A percentile compares a stretch with the other conserved stretches of the same genome.
Conservation (phyloP, 1,140 invertebrate genomes). For the Nasonia giraulti region DNA sequence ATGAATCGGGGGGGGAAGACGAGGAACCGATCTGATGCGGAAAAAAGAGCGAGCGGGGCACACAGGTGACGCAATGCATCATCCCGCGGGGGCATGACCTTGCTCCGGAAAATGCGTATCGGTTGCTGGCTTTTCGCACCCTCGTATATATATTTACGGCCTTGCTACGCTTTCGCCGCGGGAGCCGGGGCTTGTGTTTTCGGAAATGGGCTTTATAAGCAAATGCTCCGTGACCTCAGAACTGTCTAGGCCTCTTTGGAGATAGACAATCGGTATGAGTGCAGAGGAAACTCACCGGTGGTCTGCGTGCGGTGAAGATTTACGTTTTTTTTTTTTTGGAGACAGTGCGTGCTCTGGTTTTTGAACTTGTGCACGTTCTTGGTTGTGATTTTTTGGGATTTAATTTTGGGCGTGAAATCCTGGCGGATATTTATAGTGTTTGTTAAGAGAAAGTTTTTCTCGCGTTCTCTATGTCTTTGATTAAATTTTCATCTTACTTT, state of each 20-base stretch:
- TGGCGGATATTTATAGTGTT: no score
- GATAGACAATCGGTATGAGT: background rate
- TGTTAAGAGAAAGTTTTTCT: no score
- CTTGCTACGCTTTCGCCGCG: slow-evolving; percentile 49
- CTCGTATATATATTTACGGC: slow-evolving; percentile 46
- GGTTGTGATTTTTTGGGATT: no score
- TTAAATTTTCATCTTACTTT: no score
- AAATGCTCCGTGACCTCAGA: slow-evolving; percentile 57
- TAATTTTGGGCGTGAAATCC: background rate
- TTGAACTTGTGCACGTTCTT: no score
- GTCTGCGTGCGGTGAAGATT: background rate
- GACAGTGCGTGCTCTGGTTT: no score
- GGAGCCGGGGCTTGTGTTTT: slow-evolving; percentile 56
- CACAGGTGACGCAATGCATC: slow-evolving; percentile 70
- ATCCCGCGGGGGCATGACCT: slow-evolving; percentile 59
- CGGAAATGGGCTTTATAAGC: slow-evolving; percentile 40
- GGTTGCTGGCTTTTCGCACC: slow-evolving; percentile 58
- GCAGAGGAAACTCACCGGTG: background rate
- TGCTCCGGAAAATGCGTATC: slow-evolving; percentile 62
- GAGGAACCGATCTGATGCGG: slow-evolving; percentile 25
- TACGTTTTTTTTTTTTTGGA: background rate
- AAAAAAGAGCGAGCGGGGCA: slow-evolving; percentile 29
- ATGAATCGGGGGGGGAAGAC: slow-evolving; percentile 56
- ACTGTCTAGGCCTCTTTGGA: background rate
- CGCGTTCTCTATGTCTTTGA: no score